Evolutionary conservation across 2,113 vertebrate genomes (phyloP), one percentile per base, ranked within the genome.

Genomic region (Dascyllus trimaculatus): DNA sequence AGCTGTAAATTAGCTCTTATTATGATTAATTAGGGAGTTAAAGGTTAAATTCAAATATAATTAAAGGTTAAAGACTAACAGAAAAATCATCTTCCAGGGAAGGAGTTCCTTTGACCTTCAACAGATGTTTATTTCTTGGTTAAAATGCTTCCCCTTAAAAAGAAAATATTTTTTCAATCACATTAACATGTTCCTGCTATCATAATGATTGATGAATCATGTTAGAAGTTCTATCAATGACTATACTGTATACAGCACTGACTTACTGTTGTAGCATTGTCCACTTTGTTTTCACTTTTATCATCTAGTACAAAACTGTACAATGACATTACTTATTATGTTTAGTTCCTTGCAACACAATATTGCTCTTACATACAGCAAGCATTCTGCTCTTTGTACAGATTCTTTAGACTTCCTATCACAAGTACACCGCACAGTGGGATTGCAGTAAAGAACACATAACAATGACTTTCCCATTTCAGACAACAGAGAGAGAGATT

Each of bases 21-120:
- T 19, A 54, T 73, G 70, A 74, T 67, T 78, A 85, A 82, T 82
- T 54, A 48, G 18, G 35, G 29, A 60, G 52, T 45, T 60, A 77
- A 84, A 87, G 79, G 81, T 74, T 82, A 60, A 19, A 54, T 64
- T 74, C 8, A 61, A 75, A 74, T 40, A 38, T 77, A 68, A 81
- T 78, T 66, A 75, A 78, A 85, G 72, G 72, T 75, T 78, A 68
- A 66, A 75, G 77, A 58, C 58, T 22, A 73, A 73, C 60, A 71
- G 62, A 65, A 80, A 35, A 78, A 71, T 64, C 53, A 46, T 45
- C 29, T 56, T 84, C 58, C 25, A 72, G 63, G 35, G 71, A 52
- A 69, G 66, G 51, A 5, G 22, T 52, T 81, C 62, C 4, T 71
- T 25, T 71, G 82, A 75, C 74, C 65, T 85, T 81, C 58, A 56